Conservation (phyloP, 2,797 vertebrate species). For the Protosalanx chinensis region DNA sequence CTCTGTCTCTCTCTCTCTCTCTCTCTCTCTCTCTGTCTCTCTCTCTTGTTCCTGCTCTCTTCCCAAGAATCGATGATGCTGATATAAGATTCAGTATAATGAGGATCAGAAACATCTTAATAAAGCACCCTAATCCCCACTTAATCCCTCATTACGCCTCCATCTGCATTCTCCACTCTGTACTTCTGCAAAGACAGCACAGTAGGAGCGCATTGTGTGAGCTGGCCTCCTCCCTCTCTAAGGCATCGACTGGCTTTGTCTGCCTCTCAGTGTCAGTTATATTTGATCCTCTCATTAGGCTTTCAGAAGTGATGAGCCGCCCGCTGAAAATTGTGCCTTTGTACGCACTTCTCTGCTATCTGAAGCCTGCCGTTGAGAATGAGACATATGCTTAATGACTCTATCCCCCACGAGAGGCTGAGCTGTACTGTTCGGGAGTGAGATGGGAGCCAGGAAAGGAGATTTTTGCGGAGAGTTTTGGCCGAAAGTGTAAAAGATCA, state of each 20-base stretch:
- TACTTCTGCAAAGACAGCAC: conserved; percentile 56
- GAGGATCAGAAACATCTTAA: conserved; percentile 81
- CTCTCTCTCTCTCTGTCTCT: conserved; percentile 7
- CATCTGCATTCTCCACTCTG: conserved; percentile 69
- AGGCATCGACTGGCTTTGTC: conserved; percentile 59
- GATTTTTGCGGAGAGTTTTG: conserved; percentile 42
- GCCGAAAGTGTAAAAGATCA: conserved; percentile 51
- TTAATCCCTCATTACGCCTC: conserved; percentile 80
- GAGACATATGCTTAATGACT: conserved; percentile 80
- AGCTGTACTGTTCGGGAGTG: conserved; percentile 18
- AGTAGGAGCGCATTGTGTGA: conserved; percentile 66
- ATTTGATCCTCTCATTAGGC: conserved; percentile 76
- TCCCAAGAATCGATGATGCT: conserved; percentile 68
- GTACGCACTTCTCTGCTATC: conserved; percentile 68
- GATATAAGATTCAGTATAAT: conserved; percentile 74
- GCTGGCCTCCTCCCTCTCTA: conserved; percentile 58
- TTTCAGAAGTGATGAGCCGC: conserved; percentile 66
- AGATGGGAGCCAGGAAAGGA: conserved; percentile 38
- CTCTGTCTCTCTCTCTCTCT: background rate
- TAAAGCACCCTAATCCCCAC: conserved; percentile 77
- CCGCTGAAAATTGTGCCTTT: conserved; percentile 72
- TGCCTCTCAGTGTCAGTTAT: conserved; percentile 61
- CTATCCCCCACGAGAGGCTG: conserved; percentile 43
- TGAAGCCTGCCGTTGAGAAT: conserved; percentile 70
- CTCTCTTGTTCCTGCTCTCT: conserved; percentile 37